Conservation (phyloP, 2,888 invertebrate species). For the Drosophila pseudotakahashii region DNA sequence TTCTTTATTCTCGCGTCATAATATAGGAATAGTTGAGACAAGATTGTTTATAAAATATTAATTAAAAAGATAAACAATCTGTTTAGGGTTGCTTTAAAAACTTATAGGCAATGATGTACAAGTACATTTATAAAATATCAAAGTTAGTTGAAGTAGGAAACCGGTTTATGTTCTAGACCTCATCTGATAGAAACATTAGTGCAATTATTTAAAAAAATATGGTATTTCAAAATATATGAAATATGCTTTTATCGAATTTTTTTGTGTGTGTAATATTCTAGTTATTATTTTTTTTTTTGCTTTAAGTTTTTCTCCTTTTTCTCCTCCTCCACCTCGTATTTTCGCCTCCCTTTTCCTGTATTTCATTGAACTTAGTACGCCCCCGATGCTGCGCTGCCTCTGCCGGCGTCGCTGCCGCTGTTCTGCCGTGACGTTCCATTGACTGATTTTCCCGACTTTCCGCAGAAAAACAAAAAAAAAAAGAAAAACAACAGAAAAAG, state of each 20-base stretch:
- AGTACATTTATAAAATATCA: too few relatives aligned
- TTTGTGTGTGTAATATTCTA: conserved; percentile 8
- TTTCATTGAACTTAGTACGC: conserved; percentile 37
- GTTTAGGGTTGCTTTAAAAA: too few relatives aligned
- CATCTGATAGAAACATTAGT: too few relatives aligned
- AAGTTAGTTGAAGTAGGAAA: too few relatives aligned
- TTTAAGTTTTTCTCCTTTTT: neutral
- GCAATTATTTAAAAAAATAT: too few relatives aligned
- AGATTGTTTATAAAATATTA: too few relatives aligned
- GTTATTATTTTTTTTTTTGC: neutral
- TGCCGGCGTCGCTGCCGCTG: conserved; percentile 30
- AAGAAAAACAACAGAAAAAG: neutral
- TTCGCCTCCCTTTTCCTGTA: conserved; percentile 4
- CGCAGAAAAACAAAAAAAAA: conserved; percentile 33
- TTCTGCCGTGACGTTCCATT: conserved; percentile 75
- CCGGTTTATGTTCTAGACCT: too few relatives aligned
- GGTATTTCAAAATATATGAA: too few relatives aligned
- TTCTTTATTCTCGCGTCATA: too few relatives aligned
- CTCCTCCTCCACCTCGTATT: neutral
- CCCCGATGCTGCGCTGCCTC: conserved; percentile 27
- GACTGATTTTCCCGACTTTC: conserved; percentile 65
- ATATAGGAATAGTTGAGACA: too few relatives aligned
- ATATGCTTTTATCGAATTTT: neutral
- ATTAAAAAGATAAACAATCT: too few relatives aligned
- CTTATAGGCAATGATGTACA: too few relatives aligned